phyloP scores from a whole-genome alignment of 2,888 invertebrate species.

The Lissocephala sabroskyi region DNA sequence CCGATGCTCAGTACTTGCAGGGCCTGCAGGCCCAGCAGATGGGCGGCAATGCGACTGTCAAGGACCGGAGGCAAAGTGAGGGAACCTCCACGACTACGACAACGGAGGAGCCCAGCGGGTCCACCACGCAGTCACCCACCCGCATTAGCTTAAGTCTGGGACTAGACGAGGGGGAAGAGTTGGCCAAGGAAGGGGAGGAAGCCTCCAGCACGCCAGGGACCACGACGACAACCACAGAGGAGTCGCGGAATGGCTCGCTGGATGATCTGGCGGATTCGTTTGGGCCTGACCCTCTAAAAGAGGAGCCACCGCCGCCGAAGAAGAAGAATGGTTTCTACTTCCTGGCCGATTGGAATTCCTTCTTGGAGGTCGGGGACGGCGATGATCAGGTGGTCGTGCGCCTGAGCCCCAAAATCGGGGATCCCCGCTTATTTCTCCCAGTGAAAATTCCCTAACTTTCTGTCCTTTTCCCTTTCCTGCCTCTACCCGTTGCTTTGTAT shows the following conservation, averaged over 20 bases:
- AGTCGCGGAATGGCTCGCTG: constrained; percentile 66
- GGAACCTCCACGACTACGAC: constrained; percentile 6
- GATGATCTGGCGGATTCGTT: constrained; percentile 84
- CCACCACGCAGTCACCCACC: constrained; percentile 48
- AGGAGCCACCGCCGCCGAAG: constrained; percentile 76
- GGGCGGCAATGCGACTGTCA: constrained; percentile 36
- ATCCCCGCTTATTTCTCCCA: constrained; percentile 83
- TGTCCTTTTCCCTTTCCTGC: background rate
- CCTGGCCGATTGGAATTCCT: constrained; percentile 89
- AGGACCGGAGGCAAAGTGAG: constrained; percentile 74
- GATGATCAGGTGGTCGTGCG: constrained; percentile 84
- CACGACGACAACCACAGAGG: constrained; percentile 54
- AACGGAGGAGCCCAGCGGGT: constrained; percentile 2
- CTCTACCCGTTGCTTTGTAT: constrained; percentile 3
- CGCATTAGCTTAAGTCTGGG: constrained; percentile 56
- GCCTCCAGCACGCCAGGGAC: constrained; percentile 15
- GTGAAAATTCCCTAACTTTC: constrained; percentile 74
- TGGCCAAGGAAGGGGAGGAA: constrained; percentile 11
- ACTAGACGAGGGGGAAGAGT: constrained; percentile 26
- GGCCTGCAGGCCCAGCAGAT: constrained; percentile 36
- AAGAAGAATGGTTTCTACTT: constrained; percentile 87
- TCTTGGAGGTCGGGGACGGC: constrained; percentile 86
- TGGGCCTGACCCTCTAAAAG: constrained; percentile 75
- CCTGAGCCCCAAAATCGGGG: constrained; percentile 86
- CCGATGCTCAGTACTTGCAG: constrained; percentile 58